phyloP scores from a whole-genome alignment of 2,797 vertebrate genomes.

The Oreochromis grahami region DNA sequence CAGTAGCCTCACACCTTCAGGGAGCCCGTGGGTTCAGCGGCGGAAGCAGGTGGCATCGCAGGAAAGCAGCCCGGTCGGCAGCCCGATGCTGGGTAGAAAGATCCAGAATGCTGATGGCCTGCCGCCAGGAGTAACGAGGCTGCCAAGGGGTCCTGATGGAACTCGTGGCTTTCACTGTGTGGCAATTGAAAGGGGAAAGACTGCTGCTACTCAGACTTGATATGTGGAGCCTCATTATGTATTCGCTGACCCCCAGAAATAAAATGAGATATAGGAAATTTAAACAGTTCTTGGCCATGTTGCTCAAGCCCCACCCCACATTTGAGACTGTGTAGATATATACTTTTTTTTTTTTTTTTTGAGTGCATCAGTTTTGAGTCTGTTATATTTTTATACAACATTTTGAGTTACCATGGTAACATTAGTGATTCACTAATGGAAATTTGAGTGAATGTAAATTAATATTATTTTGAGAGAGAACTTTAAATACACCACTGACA shows the following conservation, averaged over 20 bases:
- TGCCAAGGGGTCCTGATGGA: constrained; percentile 91
- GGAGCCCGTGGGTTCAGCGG: constrained; percentile 95
- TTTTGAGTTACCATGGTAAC: constrained; percentile 64
- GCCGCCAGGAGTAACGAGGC: constrained; percentile 86
- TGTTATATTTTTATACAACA: constrained; percentile 72
- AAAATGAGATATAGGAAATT: constrained; percentile 14
- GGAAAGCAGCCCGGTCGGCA: constrained; percentile 88
- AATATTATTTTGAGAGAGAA: constrained; percentile 42
- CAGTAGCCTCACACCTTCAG: constrained; percentile 90
- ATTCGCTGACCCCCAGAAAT: constrained; percentile 1
- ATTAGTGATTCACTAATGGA: constrained; percentile 54
- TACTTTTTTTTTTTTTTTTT: constrained; percentile 30
- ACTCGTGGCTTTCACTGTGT: constrained; percentile 88
- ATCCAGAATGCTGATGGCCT: constrained; percentile 88
- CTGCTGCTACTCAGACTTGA: constrained; percentile 75
- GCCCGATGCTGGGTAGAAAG: constrained; percentile 86
- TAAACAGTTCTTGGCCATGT: constrained; percentile 24
- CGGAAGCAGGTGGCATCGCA: constrained; percentile 86
- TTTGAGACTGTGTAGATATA: constrained; percentile 63
- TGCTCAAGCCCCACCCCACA: constrained; percentile 28
- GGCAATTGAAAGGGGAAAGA: constrained; percentile 75
- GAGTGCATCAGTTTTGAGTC: constrained; percentile 53
- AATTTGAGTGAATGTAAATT: constrained; percentile 56
- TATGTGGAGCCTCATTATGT: constrained; percentile 1
- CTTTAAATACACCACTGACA: constrained; percentile 1